Evolutionary conservation across 2,797 vertebrate species (phyloP).

Genomic region (Hippoglossus hippoglossus): DNA sequence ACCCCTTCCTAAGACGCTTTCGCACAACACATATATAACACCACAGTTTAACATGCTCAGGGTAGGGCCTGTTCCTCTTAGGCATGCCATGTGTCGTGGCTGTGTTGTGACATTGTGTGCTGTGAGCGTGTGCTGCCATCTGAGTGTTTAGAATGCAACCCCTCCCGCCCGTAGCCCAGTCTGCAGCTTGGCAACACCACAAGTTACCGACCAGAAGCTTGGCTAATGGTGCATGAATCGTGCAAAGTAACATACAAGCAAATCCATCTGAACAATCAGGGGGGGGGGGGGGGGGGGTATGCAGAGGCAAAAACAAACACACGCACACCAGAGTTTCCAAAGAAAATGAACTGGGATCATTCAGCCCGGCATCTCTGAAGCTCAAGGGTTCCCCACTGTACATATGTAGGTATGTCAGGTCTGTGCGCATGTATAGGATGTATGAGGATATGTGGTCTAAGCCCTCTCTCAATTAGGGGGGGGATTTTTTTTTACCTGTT

Average conservation of each 20-base stretch:
- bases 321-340: constrained; percentile 70
- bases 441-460: constrained; percentile 85
- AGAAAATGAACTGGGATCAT: constrained; percentile 74
- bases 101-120: constrained; percentile 64
- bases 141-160: constrained; percentile 54
- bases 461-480: constrained; percentile 80
- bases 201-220: constrained; percentile 73
- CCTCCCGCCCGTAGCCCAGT: constrained; percentile 53
- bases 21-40: constrained; percentile 73
- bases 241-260: constrained; percentile 81
- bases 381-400: constrained; percentile 89
- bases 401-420: constrained; percentile 88
- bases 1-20: constrained; percentile 65
- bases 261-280: constrained; percentile 68
- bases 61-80: constrained; percentile 65
- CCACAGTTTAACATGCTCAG: constrained; percentile 80
- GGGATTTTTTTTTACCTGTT: constrained; percentile 91
- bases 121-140: constrained; percentile 43
- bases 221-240: constrained; percentile 77
- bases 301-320: constrained; percentile 73
- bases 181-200: constrained; percentile 61
- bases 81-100: constrained; percentile 79
- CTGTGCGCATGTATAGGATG: constrained; percentile 83
- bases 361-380: constrained; percentile 84
- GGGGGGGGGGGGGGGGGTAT: constrained; percentile 38